Evolutionary conservation across 1,140 invertebrate species (phyloP).

Genomic region (Eciton burchellii): DNA sequence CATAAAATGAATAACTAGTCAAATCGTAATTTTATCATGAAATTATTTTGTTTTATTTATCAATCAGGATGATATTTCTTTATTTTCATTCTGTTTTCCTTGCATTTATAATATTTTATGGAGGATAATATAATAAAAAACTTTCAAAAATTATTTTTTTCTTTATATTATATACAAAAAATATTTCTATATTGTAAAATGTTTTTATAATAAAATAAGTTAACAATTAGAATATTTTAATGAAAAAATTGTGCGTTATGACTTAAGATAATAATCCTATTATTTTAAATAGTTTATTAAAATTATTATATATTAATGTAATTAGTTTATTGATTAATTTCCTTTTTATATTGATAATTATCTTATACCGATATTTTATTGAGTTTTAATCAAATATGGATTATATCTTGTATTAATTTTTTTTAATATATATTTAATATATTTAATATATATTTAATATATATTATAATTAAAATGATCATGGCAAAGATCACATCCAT

Average conservation of each 20-base stretch:
- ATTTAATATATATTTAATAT: neutral
- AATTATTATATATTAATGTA: no score
- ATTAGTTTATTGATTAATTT: no score
- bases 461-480: neutral
- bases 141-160: neutral
- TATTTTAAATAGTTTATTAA: no score
- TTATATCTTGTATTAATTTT: slow-evolving; percentile 4
- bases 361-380: neutral
- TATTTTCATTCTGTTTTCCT: neutral
- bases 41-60: neutral
- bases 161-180: neutral
- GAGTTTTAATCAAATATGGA: no score
- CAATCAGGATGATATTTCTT: no score
- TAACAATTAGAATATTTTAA: slow-evolving; percentile 20
- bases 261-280: neutral
- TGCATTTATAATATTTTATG: slow-evolving; percentile 30
- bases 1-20: slow-evolving; percentile 59
- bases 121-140: neutral
- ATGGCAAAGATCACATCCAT: neutral
- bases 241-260: neutral
- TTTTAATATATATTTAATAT: no score
- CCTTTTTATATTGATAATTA: no score
- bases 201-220: neutral
- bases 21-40: slow-evolving; percentile 47
- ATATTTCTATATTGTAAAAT: neutral